These are phyloP conservation scores for Acanthococcus lagerstroemiae DNA, from an alignment of 2,888 invertebrate genomes.

Conservation along the genomic window DNA sequence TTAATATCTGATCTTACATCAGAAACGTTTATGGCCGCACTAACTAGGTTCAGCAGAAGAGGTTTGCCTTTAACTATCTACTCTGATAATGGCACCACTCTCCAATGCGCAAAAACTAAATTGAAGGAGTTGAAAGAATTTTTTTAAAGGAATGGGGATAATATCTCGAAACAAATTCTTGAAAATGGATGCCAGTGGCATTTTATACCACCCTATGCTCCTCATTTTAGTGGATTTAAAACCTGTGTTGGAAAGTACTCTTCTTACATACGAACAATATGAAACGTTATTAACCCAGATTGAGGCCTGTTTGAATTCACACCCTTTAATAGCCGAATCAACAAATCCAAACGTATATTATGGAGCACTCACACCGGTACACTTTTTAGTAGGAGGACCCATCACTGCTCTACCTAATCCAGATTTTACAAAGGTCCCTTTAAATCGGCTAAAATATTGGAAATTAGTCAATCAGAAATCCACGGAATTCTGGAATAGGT, in stretches of 20 bases:
- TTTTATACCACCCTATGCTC: no score
- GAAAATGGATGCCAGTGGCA: background rate
- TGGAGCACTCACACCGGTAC: conserved; percentile 14
- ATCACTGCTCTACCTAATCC: conserved; percentile 37
- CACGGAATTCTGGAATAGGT: background rate
- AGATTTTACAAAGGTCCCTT: conserved; percentile 33
- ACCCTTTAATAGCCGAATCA: background rate
- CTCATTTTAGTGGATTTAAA: background rate
- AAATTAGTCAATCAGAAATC: background rate
- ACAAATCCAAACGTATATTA: background rate
- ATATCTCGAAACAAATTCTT: background rate
- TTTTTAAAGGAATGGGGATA: background rate
- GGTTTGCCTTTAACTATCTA: no score
- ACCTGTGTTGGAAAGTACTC: conserved; percentile 33
- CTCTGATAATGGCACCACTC: no score
- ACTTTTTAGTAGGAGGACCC: conserved; percentile 39
- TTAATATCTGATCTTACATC: no score
- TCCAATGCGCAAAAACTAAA: no score
- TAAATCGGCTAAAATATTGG: background rate
- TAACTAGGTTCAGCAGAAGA: no score
- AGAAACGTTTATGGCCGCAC: no score
- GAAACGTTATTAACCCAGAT: background rate
- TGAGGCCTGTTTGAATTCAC: background rate
- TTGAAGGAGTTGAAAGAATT: background rate
- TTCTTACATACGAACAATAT: conserved; percentile 37